Conservation (phyloP, 2,888 invertebrate genomes). For the Mythimna loreyi region DNA sequence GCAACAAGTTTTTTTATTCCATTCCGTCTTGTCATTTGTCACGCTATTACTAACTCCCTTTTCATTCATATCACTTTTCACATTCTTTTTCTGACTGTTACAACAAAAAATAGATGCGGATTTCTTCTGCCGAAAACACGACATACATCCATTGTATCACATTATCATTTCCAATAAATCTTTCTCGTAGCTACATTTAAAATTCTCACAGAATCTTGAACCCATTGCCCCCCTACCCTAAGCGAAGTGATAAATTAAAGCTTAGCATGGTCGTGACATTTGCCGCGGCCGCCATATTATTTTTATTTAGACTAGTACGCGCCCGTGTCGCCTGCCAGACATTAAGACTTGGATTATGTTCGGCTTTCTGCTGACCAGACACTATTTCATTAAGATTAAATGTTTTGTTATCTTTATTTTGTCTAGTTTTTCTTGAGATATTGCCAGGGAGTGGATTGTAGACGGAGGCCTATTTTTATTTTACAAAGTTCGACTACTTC, state of each 20-base stretch:
- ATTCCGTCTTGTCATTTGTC: too few relatives aligned
- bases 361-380: conserved; percentile 41
- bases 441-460: conserved; percentile 15
- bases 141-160: not conserved
- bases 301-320: conserved; percentile 63
- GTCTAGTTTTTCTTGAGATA: conserved; percentile 20
- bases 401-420: conserved; percentile 32
- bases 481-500: not conserved
- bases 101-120: not conserved
- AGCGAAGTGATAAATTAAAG: conserved; percentile 71
- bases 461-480: not conserved
- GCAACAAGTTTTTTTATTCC: too few relatives aligned
- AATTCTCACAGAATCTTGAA: conserved; percentile 19
- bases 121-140: not conserved
- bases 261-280: conserved; percentile 68
- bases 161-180: not conserved
- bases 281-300: conserved; percentile 62
- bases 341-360: conserved; percentile 59
- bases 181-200: conserved; percentile 9
- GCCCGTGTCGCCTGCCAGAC: conserved; percentile 44
- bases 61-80: too few relatives aligned
- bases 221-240: conserved; percentile 37
- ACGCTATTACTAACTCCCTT: too few relatives aligned
- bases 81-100: too few relatives aligned
- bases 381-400: conserved; percentile 54